These are phyloP conservation scores for Charina bottae DNA, from an alignment of 2,113 vertebrate species.

Conservation along the genomic window DNA sequence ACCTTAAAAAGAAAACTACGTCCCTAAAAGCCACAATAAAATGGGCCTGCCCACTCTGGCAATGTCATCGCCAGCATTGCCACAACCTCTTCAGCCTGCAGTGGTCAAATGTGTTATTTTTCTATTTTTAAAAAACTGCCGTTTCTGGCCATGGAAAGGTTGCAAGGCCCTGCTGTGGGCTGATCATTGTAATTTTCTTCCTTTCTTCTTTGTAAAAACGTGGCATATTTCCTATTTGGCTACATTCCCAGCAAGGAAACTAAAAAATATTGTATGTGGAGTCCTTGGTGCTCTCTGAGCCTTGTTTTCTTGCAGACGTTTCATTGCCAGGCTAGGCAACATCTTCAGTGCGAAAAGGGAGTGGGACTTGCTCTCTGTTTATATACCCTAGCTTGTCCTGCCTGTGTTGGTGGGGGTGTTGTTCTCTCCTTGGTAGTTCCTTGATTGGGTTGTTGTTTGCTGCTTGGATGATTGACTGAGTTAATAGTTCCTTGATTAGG, in stretches of 20 bases:
- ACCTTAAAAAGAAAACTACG: background rate
- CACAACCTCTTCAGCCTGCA: background rate
- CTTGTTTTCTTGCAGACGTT: too few species aligned
- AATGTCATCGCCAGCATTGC: background rate
- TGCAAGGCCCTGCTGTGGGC: background rate
- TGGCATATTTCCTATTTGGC: background rate
- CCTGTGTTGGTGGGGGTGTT: too few species aligned
- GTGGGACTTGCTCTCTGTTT: too few species aligned
- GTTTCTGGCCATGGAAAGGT: background rate
- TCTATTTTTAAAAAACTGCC: background rate
- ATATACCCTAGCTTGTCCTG: too few species aligned
- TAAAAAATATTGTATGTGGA: background rate
- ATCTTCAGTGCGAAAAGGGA: too few species aligned
- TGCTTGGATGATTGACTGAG: too few species aligned
- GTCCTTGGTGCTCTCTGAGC: too few species aligned
- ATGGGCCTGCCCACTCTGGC: background rate
- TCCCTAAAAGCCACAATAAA: background rate
- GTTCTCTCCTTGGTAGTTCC: too few species aligned
- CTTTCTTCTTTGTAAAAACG: background rate
- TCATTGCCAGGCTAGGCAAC: too few species aligned
- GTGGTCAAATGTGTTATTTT: background rate
- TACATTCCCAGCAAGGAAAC: background rate
- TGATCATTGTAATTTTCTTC: background rate
- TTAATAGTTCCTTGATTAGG: too few species aligned
- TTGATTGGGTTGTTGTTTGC: too few species aligned